phyloP scores from a whole-genome alignment of 2,888 invertebrate species.

The Trichogramma dendrolimi region DNA sequence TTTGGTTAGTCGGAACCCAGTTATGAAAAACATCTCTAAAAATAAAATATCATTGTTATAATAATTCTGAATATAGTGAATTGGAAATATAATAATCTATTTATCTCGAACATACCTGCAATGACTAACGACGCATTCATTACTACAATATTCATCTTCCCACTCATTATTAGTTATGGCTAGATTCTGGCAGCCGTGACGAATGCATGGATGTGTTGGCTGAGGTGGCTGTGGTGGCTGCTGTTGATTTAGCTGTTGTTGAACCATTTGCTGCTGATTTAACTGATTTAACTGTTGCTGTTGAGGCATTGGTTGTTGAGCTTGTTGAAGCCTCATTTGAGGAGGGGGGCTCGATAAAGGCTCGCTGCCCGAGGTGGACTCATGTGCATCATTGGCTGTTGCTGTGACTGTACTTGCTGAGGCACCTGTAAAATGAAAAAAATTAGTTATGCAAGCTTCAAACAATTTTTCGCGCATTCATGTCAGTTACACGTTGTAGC shows the following conservation, averaged over 20 bases:
- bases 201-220: constrained; percentile 63
- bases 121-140: constrained; percentile 93
- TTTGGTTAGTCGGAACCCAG: constrained; percentile 83
- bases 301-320: background rate
- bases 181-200: constrained; percentile 85
- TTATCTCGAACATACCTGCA: constrained; percentile 66
- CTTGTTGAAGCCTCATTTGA: background rate
- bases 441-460: background rate
- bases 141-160: constrained; percentile 97
- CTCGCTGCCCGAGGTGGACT: constrained; percentile 44
- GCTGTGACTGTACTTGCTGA: constrained; percentile 45
- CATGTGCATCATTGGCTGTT: constrained; percentile 50
- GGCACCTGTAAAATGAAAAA: constrained; percentile 35
- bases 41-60: background rate
- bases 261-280: background rate
- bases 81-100: background rate
- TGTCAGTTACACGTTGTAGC: no score
- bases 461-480: no score
- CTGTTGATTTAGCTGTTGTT: constrained; percentile 13
- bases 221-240: constrained; percentile 36
- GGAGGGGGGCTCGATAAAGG: constrained; percentile 45
- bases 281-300: constrained; percentile 18
- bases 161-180: constrained; percentile 89
- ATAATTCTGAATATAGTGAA: background rate
- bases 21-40: constrained; percentile 82